Evolutionary conservation across 30 jellyfish, hydroid and myxozoan species (phyloP), one percentile per base, ranked within the genome.

Genomic region (Nemopilema nomurai): DNA sequence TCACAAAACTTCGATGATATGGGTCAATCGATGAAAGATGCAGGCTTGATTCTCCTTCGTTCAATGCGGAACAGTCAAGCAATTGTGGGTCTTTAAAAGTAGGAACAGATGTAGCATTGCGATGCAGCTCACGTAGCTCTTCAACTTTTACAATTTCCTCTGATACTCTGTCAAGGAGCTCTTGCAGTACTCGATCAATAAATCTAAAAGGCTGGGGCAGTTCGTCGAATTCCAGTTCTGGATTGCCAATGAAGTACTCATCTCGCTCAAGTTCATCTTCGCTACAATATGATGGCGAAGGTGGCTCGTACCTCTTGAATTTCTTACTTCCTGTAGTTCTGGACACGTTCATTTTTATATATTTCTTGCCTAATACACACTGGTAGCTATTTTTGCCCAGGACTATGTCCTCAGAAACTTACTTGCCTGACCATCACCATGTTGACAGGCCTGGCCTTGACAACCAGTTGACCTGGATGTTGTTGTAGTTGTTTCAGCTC

Each of bases 251-350:
- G 69, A 82, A 82, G 51, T 69, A 82, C n/a, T 31, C 74, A 18
- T 72, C 91, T 26, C 91, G 28, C 26, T 82, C 91, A 16, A 32
- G 57, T 18, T 82, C 91, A 52, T 82, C 91, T 1, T 74, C 80
- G 27, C 91, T 82, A 79, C 91, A 82, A 57, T 51, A 71, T 31
- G 91, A 57, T n/a, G 91, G 91, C 32, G 91, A 69, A 68, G 91
- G 91, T 7, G 91, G 91, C 62, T 82, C 84, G 28, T 69, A 82
- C 32, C 79, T 69, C 27, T 41, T 68, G 51, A 62, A 50, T 25
- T 51, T 53, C 26, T 77, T 62, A 26, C 63, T 28, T 28, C 28
- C 52, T 28, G 76, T 22, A 23, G 21, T 26, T 26, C n/a, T 63
- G 17, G 75, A 17, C 73, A 32, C 25, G 52, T 30, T 69, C 21